phyloP scores from a whole-genome alignment of 2,888 invertebrate genomes.

The Geophilus truncorum region DNA sequence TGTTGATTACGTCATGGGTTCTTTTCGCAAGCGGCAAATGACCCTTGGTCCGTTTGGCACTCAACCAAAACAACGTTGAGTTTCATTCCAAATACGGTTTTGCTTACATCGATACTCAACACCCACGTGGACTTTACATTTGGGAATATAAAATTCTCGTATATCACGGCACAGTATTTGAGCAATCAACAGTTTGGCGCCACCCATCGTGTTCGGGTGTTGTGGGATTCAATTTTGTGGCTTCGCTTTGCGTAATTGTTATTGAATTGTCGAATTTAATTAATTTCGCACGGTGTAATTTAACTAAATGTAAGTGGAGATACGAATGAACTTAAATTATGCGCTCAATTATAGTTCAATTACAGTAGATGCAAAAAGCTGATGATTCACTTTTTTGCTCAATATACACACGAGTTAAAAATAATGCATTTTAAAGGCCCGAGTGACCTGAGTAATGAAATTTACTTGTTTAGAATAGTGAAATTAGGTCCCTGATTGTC shows the following conservation, averaged over 20 bases:
- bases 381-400: too few species aligned
- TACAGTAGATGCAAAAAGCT: too few species aligned
- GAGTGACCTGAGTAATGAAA: too few species aligned
- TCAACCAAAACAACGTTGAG: background rate
- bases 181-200: too few species aligned
- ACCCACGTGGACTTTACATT: background rate
- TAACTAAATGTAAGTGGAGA: background rate
- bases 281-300: background rate
- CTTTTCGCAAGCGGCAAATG: background rate
- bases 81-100: background rate
- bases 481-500: too few species aligned
- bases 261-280: background rate
- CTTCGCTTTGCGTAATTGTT: background rate
- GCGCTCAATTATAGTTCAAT: too few species aligned
- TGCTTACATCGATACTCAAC: background rate
- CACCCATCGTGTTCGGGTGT: too few species aligned
- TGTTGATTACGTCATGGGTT: background rate
- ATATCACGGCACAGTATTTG: too few species aligned
- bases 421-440: too few species aligned
- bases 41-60: background rate
- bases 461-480: too few species aligned
- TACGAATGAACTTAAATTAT: too few species aligned
- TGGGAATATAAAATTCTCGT: background rate
- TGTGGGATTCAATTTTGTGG: background rate
- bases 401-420: too few species aligned